These are phyloP conservation scores for Drosophila triauraria DNA, from an alignment of 1,140 invertebrate genomes.

Conservation along the genomic window DNA sequence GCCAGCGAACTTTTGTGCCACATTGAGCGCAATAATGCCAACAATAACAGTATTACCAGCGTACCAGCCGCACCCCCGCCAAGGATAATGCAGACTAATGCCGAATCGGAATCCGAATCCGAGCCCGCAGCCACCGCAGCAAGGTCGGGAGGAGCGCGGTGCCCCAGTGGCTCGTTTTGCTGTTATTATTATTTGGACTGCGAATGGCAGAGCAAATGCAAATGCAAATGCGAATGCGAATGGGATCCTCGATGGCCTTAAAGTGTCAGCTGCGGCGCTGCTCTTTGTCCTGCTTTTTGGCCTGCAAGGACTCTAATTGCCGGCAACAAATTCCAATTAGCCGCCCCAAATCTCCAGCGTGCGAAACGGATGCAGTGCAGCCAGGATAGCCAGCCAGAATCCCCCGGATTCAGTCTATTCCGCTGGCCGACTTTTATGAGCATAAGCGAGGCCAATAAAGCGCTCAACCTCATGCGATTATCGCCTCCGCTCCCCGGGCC, in stretches of 20 bases:
- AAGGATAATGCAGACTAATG: slow-evolving; percentile 75
- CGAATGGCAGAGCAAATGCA: slow-evolving; percentile 32
- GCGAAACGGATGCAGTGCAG: slow-evolving; percentile 21
- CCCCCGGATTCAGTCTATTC: slow-evolving; percentile 12
- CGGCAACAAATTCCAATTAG: slow-evolving; percentile 65
- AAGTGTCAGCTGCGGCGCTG: slow-evolving; percentile 61
- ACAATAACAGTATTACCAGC: slow-evolving; percentile 71
- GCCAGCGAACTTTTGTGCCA: slow-evolving; percentile 56
- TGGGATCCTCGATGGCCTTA: slow-evolving; percentile 63
- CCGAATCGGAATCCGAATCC: slow-evolving; percentile 33
- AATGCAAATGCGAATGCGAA: slow-evolving; percentile 49
- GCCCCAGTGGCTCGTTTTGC: slow-evolving; percentile 29
- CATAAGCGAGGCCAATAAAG: slow-evolving; percentile 56
- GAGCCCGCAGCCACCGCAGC: slow-evolving; percentile 30
- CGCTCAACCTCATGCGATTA: slow-evolving; percentile 55
- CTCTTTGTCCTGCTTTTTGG: slow-evolving; percentile 46
- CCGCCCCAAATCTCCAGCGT: slow-evolving; percentile 34
- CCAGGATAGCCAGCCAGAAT: background rate
- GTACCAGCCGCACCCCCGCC: slow-evolving; percentile 5
- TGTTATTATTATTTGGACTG: slow-evolving; percentile 40
- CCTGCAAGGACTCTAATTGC: slow-evolving; percentile 56
- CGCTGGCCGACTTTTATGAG: slow-evolving; percentile 47
- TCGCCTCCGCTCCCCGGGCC: slow-evolving; percentile 30
- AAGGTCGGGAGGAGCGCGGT: slow-evolving; percentile 42
- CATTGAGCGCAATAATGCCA: slow-evolving; percentile 72